Evolutionary conservation across 2,888 invertebrate species (phyloP), one percentile per base, ranked within the genome.

Genomic region (Desoria tigrina): DNA sequence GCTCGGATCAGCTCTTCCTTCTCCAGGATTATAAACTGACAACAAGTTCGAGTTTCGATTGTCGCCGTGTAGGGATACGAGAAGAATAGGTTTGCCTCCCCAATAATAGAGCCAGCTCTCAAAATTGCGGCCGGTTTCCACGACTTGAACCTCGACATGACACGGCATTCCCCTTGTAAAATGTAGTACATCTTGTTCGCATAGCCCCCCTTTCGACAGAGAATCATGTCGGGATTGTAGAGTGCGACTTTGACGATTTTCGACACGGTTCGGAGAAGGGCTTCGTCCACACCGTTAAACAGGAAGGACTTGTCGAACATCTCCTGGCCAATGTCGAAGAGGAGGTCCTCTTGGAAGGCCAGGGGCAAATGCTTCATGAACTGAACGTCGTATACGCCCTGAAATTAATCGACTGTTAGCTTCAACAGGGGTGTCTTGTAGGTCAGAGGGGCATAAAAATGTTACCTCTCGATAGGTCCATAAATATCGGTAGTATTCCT

Each of bases 251-350:
- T 65, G 1, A 69, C 70, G 18, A 65, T 67, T 37, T 68, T 63
- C 9, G 73, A 61, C 1, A 75, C 63, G 2, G 71, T 63, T 7
- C 72, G 66, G 1, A 74, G 62, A 55, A 75, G 74, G 7, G 74
- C 51, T 28, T 70, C 63, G 24, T 73, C 73, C 49, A 72, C 39
- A 16, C 68, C 71, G n/a, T 68, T 68, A 56, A 75, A 70, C 1
- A 75, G 49, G 32, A 64, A 65, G 14, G 73, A 74, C 39, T 75
- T 75, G 61, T 74, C 69, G 64, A 75, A 75, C 72, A 75, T 73
- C 58, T 72, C 71, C 24, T 71, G 59, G 54, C 75, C 73, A 56
- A 73, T 73, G 61, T 75, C 73, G 23, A 58, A 61, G 26, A 65
- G 28, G 0, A 65, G 58, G 39, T 72, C 74, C 49, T 71, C 73